A percentile compares a stretch with the other conserved stretches of the same genome.
These are phyloP conservation scores for Chaitophorus viminalis DNA, from an alignment of 2,888 invertebrate genomes.

Conservation along the genomic window DNA sequence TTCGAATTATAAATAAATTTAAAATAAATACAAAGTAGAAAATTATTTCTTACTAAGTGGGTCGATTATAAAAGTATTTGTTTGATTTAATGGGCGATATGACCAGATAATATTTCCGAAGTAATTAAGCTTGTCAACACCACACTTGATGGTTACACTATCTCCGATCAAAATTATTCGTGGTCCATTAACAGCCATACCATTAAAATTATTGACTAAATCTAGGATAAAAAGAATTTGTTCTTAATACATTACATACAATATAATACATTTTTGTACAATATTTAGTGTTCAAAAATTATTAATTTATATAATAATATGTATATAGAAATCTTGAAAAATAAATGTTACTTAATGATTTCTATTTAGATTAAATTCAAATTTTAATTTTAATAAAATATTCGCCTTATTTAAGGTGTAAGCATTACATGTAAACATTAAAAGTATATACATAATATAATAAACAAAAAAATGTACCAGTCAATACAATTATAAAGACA, in stretches of 20 bases:
- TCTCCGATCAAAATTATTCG: slow-evolving; percentile 70
- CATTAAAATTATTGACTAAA: slow-evolving; percentile 63
- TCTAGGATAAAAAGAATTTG: slow-evolving; percentile 63
- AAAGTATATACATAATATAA: background rate
- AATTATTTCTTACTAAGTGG: too few relatives aligned
- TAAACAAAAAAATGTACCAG: slow-evolving; percentile 31
- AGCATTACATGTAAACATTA: background rate
- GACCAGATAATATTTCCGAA: slow-evolving; percentile 71
- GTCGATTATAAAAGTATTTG: too few relatives aligned
- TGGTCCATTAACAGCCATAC: slow-evolving; percentile 55
- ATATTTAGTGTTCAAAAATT: too few relatives aligned
- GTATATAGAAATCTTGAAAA: too few relatives aligned
- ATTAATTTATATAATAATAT: too few relatives aligned
- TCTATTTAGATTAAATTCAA: too few relatives aligned
- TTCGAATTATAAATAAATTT: background rate
- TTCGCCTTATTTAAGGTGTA: background rate
- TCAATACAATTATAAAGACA: slow-evolving; percentile 25
- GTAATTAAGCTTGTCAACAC: slow-evolving; percentile 68
- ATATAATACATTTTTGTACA: too few relatives aligned
- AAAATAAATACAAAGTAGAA: too few relatives aligned
- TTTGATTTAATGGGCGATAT: slow-evolving; percentile 53
- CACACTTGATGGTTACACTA: slow-evolving; percentile 71
- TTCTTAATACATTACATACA: too few relatives aligned
- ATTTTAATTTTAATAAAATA: background rate
- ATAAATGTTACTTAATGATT: background rate